Conservation (phyloP, 1,140 invertebrate species). For the Cotesia vestalis region DNA sequence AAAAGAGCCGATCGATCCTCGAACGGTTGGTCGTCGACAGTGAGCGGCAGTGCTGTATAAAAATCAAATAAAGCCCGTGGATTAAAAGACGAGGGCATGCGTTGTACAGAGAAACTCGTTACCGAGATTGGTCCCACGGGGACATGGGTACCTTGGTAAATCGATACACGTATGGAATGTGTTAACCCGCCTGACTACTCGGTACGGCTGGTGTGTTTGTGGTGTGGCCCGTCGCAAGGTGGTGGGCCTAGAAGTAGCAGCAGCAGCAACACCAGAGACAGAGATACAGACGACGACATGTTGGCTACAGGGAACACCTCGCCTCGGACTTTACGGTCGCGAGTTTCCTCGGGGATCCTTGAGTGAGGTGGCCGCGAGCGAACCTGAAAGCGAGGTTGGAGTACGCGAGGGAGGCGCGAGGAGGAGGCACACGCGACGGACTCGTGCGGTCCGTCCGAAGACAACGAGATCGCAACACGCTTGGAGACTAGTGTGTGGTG, state of each 20-base stretch:
- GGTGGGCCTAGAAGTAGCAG: slow-evolving; percentile 47
- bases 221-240: slow-evolving; percentile 29
- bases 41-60: slow-evolving; percentile 27
- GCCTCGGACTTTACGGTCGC: slow-evolving; percentile 57
- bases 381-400: slow-evolving; percentile 27
- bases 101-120: background rate
- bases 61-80: background rate
- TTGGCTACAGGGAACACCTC: slow-evolving; percentile 59
- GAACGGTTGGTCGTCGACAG: slow-evolving; percentile 31
- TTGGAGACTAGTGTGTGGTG: slow-evolving; percentile 32
- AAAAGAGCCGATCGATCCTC: slow-evolving; percentile 41
- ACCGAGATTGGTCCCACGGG: background rate
- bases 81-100: background rate
- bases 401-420: slow-evolving; percentile 31
- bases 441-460: slow-evolving; percentile 11
- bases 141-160: background rate
- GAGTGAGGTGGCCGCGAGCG: slow-evolving; percentile 48
- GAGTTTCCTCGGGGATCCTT: slow-evolving; percentile 54
- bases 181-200: too few species aligned
- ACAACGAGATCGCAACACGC: slow-evolving; percentile 27
- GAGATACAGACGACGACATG: slow-evolving; percentile 61
- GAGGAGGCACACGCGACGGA: slow-evolving; percentile 26
- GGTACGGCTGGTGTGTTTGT: background rate
- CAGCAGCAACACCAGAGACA: too few species aligned
- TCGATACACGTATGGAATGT: slow-evolving; percentile 12